Evolutionary conservation across 2,113 vertebrate species (phyloP), one percentile per base, ranked within the genome.

Genomic region (Chelonoidis abingdonii): DNA sequence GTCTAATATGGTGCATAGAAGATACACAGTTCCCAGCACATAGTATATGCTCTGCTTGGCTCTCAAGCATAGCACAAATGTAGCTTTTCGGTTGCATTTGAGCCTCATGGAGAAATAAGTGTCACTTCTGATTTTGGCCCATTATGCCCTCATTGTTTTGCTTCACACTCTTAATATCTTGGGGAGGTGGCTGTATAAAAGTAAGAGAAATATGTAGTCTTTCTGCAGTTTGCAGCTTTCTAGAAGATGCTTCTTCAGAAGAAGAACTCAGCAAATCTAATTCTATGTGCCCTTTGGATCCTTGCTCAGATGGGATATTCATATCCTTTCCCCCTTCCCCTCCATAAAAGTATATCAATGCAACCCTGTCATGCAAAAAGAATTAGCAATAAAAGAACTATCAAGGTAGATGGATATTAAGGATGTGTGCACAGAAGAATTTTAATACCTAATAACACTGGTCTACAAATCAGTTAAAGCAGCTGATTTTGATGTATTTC

Each of bases 331-430:
- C 87, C 76, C 44, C 54, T 62, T n/a, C 12, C 8, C 4, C 52
- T 90, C 62, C 83, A 82, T 56, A 19, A 90, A 95, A 93, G 92
- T 50, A 25, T 13, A 89, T 82, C 83, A 86, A 90, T 87, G 69
- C 19, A 89, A 79, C 53, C 12, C 8, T 87, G 27, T 79, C 41
- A 56, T 89, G 9, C 1, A 65, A 79, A 87, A 92, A 7, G n/a
- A 86, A 79, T 41, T 11, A 35, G 53, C 81, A 25, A 44, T 54
- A 83, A 91, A 52, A 6, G 10, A 35, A 17, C 16, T 72, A 6
- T 2, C 47, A 72, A 72, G 65, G 62, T 80, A 93, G 86, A 87
- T 91, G 85, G 94, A 98, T 97, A 94, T 94, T 86, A 97, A 98
- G 97, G 89, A 95, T 86, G 53, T 90, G 91, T 87, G 82, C 85